These are phyloP conservation scores for Manis crassicaudata DNA, from an alignment of 2,797 vertebrate species.

Conservation along the genomic window DNA sequence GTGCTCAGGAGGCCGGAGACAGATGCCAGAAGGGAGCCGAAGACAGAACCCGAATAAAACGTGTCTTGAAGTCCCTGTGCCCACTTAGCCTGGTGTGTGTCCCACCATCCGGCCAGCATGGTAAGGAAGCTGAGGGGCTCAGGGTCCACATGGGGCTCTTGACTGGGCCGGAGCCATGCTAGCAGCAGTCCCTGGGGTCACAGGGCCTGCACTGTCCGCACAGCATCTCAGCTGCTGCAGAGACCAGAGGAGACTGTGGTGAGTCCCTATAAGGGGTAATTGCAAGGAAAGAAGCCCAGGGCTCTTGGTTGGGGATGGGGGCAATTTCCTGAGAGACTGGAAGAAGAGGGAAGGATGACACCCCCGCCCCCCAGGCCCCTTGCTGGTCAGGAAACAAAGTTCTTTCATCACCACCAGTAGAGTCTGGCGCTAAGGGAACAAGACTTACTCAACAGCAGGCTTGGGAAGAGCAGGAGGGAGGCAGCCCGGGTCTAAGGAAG, in stretches of 20 bases:
- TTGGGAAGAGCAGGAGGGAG: background rate
- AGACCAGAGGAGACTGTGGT: background rate
- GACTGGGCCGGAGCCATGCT: background rate
- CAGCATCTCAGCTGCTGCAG: background rate
- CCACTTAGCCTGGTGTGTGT: background rate
- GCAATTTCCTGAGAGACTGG: no score
- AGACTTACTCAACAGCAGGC: no score
- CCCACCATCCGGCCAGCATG: background rate
- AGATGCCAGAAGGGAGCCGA: background rate
- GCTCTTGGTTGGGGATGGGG: background rate
- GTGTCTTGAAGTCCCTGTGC: background rate
- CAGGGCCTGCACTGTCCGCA: background rate
- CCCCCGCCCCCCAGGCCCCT: background rate
- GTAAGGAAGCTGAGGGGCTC: background rate
- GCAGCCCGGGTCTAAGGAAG: background rate
- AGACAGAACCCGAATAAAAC: background rate
- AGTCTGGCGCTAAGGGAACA: background rate
- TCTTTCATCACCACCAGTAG: background rate
- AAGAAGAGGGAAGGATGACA: background rate
- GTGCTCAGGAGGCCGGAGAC: background rate
- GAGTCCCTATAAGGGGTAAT: background rate
- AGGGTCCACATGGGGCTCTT: background rate
- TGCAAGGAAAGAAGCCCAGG: background rate
- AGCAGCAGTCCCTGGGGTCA: background rate
- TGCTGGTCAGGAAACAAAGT: background rate